Conservation (phyloP, 2,797 vertebrate species). For the Sebastolobus alascanus region DNA sequence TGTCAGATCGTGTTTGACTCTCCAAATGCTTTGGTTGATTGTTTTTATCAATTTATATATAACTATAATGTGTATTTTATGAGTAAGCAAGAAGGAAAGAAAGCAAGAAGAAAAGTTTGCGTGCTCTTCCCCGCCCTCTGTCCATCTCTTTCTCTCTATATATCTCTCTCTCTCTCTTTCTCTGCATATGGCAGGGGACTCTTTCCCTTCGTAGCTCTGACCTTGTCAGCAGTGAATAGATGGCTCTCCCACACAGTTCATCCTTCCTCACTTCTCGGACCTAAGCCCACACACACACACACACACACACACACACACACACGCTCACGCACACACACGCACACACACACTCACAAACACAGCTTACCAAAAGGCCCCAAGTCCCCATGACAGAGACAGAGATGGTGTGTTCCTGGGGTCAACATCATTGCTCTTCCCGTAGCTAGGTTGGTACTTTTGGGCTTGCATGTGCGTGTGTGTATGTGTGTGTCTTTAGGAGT, state of each 20-base stretch:
- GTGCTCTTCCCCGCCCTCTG: slow-evolving; percentile 51
- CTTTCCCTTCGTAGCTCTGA: slow-evolving; percentile 86
- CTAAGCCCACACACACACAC: slow-evolving; percentile 77
- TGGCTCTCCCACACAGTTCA: slow-evolving; percentile 90
- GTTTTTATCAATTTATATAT: neutral
- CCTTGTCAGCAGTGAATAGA: slow-evolving; percentile 90
- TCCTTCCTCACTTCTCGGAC: slow-evolving; percentile 88
- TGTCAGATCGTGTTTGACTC: neutral
- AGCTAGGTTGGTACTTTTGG: slow-evolving; percentile 81
- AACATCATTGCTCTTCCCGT: slow-evolving; percentile 89
- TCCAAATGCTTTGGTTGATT: neutral
- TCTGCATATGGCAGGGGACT: slow-evolving; percentile 85
- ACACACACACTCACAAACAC: slow-evolving; percentile 49
- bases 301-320: neutral
- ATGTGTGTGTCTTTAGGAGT: slow-evolving; percentile 32
- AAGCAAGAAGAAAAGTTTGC: slow-evolving; percentile 55
- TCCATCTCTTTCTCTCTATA: slow-evolving; percentile 63
- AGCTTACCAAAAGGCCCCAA: slow-evolving; percentile 82
- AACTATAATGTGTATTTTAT: slow-evolving; percentile 2
- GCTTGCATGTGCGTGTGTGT: slow-evolving; percentile 21
- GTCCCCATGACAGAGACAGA: slow-evolving; percentile 89
- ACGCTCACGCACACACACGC: slow-evolving; percentile 7
- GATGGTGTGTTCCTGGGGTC: slow-evolving; percentile 87
- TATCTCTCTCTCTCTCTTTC: slow-evolving; percentile 65
- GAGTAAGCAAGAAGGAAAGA: slow-evolving; percentile 16